Percentiles rank a stretch among this genome's conserved stretches.
Evolutionary conservation across 92 coral and sea anemone species (phyloP).

Genomic region (Zoanthus sansibaricus): DNA sequence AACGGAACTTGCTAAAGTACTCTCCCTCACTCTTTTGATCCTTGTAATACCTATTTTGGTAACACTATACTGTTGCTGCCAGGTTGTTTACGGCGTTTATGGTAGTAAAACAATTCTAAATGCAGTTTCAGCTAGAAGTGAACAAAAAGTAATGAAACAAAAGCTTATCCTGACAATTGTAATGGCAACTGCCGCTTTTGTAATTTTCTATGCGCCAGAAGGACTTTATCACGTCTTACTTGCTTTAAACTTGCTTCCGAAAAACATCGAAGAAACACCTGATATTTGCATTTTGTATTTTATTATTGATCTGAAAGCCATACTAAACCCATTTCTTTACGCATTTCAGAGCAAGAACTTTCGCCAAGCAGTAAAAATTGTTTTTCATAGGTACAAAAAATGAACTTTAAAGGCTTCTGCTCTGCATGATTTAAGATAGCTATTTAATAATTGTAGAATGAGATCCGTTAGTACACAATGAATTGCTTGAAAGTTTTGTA

Average conservation of each 20-base stretch:
- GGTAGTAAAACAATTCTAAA: neutral
- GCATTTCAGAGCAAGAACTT: slow-evolving; percentile 30
- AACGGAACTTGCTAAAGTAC: too few species aligned
- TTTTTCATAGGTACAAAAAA: neutral
- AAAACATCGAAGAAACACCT: neutral
- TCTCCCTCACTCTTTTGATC: neutral
- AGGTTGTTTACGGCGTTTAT: slow-evolving; percentile 2
- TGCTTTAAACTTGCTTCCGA: neutral
- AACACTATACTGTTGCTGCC: neutral
- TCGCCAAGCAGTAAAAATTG: neutral
- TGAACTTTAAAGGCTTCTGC: too few species aligned
- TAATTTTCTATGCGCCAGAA: neutral
- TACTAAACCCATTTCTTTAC: slow-evolving; percentile 13
- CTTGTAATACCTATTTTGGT: neutral
- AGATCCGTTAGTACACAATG: too few species aligned
- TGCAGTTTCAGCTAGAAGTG: neutral
- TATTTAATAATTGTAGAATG: too few species aligned
- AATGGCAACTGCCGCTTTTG: neutral
- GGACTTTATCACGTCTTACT: neutral
- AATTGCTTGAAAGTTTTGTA: too few species aligned
- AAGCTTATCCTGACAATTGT: neutral
- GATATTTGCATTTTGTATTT: neutral
- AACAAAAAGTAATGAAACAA: neutral
- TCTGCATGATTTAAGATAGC: too few species aligned
- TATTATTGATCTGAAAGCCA: neutral